Evolutionary conservation across 2,797 vertebrate genomes (phyloP).

Genomic region (Phrynocephalus guinanensis): DNA sequence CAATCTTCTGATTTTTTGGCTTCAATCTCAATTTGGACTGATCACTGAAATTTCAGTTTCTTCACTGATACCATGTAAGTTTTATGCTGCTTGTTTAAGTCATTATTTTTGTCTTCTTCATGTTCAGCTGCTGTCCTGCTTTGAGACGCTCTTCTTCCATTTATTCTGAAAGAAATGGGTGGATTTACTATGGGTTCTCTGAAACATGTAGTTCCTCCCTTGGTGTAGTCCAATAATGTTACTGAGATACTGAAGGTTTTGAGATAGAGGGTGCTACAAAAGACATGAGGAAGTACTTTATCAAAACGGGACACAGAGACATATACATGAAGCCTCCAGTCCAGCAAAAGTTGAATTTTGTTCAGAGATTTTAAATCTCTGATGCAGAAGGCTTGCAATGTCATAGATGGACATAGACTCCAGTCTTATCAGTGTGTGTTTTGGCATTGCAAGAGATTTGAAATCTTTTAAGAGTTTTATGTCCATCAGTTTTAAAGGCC

Average conservation of each 20-base stretch:
- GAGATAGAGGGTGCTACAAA: neutral
- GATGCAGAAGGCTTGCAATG: neutral
- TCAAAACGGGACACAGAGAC: neutral
- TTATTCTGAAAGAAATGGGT: too few relatives aligned
- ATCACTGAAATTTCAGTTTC: too few relatives aligned
- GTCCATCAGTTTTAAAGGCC: neutral
- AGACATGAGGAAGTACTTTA: neutral
- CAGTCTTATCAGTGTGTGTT: neutral
- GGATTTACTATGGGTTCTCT: too few relatives aligned
- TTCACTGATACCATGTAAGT: too few relatives aligned
- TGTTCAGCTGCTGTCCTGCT: too few relatives aligned
- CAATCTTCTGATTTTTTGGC: too few relatives aligned
- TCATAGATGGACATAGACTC: neutral
- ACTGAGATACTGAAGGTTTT: neutral
- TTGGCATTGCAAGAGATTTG: neutral
- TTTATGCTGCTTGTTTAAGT: too few relatives aligned
- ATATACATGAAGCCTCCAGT: neutral
- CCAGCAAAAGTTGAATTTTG: slow-evolving; percentile 11
- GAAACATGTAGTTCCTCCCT: too few relatives aligned
- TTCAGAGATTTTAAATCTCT: neutral
- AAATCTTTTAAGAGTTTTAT: neutral
- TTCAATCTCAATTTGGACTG: too few relatives aligned
- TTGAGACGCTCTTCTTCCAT: too few relatives aligned
- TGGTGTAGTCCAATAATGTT: neutral
- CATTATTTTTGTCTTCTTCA: too few relatives aligned